Evolutionary conservation across 2,888 invertebrate species (phyloP), one percentile per base, ranked within the genome.

Genomic region (Mechanitis messenoides): DNA sequence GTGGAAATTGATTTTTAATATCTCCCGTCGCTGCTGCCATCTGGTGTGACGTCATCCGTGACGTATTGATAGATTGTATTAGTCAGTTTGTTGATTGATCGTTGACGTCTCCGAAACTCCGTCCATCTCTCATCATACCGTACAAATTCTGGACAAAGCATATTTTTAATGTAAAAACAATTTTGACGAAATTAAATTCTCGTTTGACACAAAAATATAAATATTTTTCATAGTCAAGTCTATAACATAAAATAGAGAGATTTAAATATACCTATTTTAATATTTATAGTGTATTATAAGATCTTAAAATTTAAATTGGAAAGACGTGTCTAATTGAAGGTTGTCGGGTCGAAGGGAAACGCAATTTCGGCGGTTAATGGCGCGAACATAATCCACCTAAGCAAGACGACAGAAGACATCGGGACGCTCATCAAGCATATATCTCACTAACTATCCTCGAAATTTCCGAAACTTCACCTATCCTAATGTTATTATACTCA

Each of bases 31-130:
- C 80, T 84, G 75, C 80, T 81, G 85, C 86, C 89, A 88, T 87
- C 86, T 89, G 87, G 84, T 77, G 80, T 74, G 73, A 75, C 74
- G 74, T 74, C 78, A 74, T 71, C 71, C 72, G 68, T 83, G 87
- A 87, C 86, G 83, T 74, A 80, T 85, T 88, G 89, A 88, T 88
- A 86, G 87, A 89, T 88, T 87, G 80, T 83, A 84, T 80, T 80
- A 83, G 81, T 81, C 81, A 75, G 76, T 73, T 68, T 76, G 73
- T 79, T 88, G 88, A 88, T 88, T 87, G 87, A 89, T 88, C 78
- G 81, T 74, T 84, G 87, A 85, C 82, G 77, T 78, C 81, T 78
- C 77, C 78, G 72, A 73, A 70, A 73, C 66, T 68, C 64, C 70
- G 71, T 74, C 76, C 74, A 76, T 75, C 75, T 70, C 70, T 68